A percentile compares a stretch with the other conserved stretches of the same genome.
phyloP scores from a whole-genome alignment of 2,113 vertebrate genomes.

The Dromiciops gliroides region DNA sequence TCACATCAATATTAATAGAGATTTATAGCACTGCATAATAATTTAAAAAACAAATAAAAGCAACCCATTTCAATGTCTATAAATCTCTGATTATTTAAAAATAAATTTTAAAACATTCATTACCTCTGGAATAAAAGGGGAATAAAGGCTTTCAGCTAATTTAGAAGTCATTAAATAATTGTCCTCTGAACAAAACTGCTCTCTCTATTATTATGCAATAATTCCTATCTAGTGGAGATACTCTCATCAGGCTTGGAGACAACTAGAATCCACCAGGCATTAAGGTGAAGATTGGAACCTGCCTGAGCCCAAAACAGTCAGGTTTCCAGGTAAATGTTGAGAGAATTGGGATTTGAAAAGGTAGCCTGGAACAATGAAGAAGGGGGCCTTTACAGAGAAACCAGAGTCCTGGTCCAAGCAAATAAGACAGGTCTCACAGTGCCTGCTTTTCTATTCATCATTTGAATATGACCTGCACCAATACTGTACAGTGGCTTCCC shows the following conservation, averaged over 20 bases:
- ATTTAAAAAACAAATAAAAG: conserved; percentile 34
- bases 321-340: not conserved
- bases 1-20: conserved; percentile 23
- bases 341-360: not conserved
- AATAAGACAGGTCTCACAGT: not conserved
- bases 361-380: not conserved
- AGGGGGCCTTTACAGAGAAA: not conserved
- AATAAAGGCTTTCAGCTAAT: not conserved
- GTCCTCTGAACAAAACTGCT: not conserved
- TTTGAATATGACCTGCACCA: not conserved
- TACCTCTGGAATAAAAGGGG: conserved; percentile 31
- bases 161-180: conserved; percentile 26
- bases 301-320: not conserved
- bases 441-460: not conserved
- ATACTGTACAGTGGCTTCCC: not conserved
- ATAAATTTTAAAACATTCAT: conserved; percentile 26
- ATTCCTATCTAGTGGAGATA: not conserved
- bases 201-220: not conserved
- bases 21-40: conserved; percentile 12
- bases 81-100: not conserved
- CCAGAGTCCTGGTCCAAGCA: not conserved
- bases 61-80: not conserved
- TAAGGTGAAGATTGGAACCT: not conserved
- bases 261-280: not conserved
- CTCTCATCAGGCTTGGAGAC: conserved; percentile 1